phyloP scores from a whole-genome alignment of 1,140 invertebrate species.

The Brachionus asplanchnoidis region DNA sequence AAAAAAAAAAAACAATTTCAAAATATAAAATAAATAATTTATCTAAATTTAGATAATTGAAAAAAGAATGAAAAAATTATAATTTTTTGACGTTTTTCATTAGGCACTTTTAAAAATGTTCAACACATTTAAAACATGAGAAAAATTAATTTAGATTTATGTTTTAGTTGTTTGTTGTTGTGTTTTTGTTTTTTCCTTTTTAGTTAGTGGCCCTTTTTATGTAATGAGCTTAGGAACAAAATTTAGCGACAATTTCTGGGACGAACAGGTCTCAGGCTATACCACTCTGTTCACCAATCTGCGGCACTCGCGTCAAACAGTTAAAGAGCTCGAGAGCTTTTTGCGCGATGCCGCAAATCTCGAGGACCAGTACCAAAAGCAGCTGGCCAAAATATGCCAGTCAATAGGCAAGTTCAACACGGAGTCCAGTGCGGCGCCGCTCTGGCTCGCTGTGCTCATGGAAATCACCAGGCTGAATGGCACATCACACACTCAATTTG shows the following conservation, averaged over 20 bases:
- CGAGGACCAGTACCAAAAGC: slow-evolving; percentile 19
- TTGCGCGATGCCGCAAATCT: neutral
- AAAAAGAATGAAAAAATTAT: neutral
- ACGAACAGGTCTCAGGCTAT: slow-evolving; percentile 6
- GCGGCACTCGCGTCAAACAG: neutral
- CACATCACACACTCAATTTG: neutral
- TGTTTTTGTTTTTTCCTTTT: neutral
- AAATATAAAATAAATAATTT: neutral
- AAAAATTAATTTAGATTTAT: neutral
- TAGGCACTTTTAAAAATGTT: neutral
- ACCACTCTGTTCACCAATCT: neutral
- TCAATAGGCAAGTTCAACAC: neutral
- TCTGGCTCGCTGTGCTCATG: neutral
- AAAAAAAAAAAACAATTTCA: neutral
- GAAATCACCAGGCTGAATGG: neutral
- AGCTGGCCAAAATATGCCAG: neutral
- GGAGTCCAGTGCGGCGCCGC: neutral
- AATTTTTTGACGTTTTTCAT: neutral
- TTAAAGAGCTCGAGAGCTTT: slow-evolving; percentile 16
- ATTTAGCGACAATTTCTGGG: slow-evolving; percentile 33
- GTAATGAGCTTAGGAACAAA: neutral
- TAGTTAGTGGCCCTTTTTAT: neutral
- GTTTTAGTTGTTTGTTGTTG: neutral
- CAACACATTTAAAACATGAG: neutral
- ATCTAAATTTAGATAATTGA: neutral